These are phyloP conservation scores for Hucho hucho DNA, from an alignment of 2,113 vertebrate species.

Conservation along the genomic window DNA sequence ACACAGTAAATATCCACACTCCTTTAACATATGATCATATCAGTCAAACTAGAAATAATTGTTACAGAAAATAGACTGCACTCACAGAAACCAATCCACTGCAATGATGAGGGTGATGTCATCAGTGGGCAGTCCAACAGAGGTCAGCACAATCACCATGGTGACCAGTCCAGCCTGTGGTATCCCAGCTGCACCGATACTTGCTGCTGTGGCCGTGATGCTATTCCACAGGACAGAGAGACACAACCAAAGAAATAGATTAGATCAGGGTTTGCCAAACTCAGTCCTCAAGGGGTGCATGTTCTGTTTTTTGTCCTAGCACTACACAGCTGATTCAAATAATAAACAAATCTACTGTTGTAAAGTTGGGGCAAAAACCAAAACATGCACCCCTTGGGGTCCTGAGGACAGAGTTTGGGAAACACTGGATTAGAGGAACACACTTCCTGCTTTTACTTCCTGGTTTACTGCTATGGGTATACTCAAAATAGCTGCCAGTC, in stretches of 20 bases:
- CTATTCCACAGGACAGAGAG: slow-evolving; percentile 62
- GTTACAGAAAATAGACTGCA: slow-evolving; percentile 42
- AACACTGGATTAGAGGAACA: too few relatives aligned
- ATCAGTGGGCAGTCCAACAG: slow-evolving; percentile 94
- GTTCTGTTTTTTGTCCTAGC: neutral
- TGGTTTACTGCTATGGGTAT: too few relatives aligned
- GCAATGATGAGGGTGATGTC: slow-evolving; percentile 96
- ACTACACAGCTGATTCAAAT: too few relatives aligned
- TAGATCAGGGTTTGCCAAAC: too few relatives aligned
- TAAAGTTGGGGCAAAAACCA: neutral
- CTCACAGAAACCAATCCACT: slow-evolving; percentile 98
- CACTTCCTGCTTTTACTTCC: too few relatives aligned
- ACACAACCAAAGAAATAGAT: neutral
- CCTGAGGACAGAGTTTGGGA: too few relatives aligned
- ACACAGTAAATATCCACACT: neutral
- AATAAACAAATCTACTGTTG: too few relatives aligned
- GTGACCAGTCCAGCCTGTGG: slow-evolving; percentile 97
- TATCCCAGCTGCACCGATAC: slow-evolving; percentile 96
- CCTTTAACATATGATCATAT: neutral
- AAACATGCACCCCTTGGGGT: neutral
- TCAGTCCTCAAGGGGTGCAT: neutral
- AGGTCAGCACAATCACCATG: slow-evolving; percentile 97
- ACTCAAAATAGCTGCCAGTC: too few relatives aligned
- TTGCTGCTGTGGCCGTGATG: slow-evolving; percentile 95
- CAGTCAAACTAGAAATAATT: neutral